These are phyloP conservation scores for Emydoidea blandingii DNA, from an alignment of 2,797 vertebrate genomes.

Conservation along the genomic window DNA sequence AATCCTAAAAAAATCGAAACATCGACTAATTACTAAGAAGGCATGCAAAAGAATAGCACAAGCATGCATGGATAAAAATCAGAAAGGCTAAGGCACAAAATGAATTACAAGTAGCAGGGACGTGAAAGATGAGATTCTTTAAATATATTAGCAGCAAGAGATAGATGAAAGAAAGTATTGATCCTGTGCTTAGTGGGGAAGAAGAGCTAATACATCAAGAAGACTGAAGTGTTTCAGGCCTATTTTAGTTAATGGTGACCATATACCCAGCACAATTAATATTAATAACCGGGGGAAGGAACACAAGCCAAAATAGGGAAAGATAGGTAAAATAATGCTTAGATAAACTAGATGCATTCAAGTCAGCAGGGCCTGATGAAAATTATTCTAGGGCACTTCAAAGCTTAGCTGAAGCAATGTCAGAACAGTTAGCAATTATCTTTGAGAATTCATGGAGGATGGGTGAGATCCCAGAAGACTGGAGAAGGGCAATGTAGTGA, in stretches of 20 bases:
- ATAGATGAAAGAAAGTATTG: not conserved
- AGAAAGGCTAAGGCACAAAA: no score
- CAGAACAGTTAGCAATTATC: not conserved
- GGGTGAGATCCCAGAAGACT: not conserved
- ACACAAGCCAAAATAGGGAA: not conserved
- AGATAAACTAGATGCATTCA: not conserved
- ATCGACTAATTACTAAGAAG: no score
- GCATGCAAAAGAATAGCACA: no score
- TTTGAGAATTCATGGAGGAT: not conserved
- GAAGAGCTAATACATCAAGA: not conserved
- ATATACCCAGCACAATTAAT: not conserved
- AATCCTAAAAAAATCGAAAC: no score
- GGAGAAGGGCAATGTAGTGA: not conserved
- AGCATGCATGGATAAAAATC: no score
- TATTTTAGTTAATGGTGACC: not conserved
- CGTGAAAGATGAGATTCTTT: no score
- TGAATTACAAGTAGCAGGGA: no score
- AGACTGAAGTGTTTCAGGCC: not conserved
- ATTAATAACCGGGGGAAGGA: not conserved
- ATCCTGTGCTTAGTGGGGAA: not conserved
- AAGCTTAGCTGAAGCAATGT: not conserved
- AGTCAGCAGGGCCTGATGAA: not conserved
- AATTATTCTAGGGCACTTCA: not conserved
- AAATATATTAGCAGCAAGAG: no score
- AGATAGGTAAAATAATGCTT: not conserved